Evolutionary conservation across 2,113 vertebrate genomes (phyloP), one percentile per base, ranked within the genome.

Genomic region (Ictidomys tridecemlineatus): DNA sequence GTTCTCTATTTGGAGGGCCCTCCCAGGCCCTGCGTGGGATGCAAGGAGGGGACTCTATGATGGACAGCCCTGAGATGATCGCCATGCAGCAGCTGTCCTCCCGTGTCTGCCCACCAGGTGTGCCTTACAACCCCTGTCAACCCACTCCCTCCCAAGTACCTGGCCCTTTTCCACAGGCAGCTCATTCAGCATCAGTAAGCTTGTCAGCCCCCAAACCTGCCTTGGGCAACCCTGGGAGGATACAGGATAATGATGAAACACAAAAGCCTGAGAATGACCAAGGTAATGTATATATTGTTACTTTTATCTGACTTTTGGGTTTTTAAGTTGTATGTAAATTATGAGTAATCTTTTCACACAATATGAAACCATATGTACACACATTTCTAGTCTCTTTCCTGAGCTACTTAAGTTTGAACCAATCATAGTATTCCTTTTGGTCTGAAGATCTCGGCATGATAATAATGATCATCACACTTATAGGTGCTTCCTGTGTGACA

Each of bases 31-130:
- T 99, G 16, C 98, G 99, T 96, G 99, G 99, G 32, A 98, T 98
- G 85, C 99, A 99, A 95, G 99, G 99, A 0, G 99, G 99, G 93
- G 99, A 99, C 94, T 99, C 99, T 85, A 99, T 99, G 99, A 98
- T 99, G 99, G 99, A 99, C 98, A 99, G 99, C 98, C 99, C 99
- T 0, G 99, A 99, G 98, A 99, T 99, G 99, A 99, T 99, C 7
- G 99, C 99, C 97, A 99, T 99, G 98, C 99, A 99, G 98, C 99
- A 99, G 98, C 99, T 99, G 80, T 99, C 99, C 0, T 99, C 99
- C 56, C 99, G 99, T 0, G 99, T 99, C 95, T 99, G 99, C 98
- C 99, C 99, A 8, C 99, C 99, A n/a, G 98, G 98, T 4, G 98
- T 98, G 98, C 98, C 98, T 98, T 98, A 98, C 97, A 98, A 98